phyloP scores from a whole-genome alignment of 1,140 invertebrate species.

The Drosophila jambulina region DNA sequence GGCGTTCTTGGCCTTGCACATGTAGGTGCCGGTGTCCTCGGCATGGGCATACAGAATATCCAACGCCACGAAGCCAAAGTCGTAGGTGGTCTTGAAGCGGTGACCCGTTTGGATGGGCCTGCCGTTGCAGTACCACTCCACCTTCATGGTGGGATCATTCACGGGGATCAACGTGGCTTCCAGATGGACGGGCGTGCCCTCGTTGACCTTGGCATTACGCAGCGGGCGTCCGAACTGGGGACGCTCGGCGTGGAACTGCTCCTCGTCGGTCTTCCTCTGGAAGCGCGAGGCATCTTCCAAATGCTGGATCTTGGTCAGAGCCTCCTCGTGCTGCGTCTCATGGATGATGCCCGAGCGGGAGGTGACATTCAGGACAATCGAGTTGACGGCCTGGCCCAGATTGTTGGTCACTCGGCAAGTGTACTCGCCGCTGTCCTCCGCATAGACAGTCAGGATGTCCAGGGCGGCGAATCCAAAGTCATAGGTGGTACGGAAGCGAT shows the following conservation, averaged over 20 bases:
- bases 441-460: constrained; percentile 96
- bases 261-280: constrained; percentile 90
- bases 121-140: constrained; percentile 98
- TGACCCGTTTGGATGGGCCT: constrained; percentile 95
- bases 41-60: constrained; percentile 98
- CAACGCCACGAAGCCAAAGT: constrained; percentile 97
- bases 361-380: constrained; percentile 92
- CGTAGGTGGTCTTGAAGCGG: constrained; percentile 96
- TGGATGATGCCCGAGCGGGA: constrained; percentile 94
- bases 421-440: constrained; percentile 97
- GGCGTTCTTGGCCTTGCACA: constrained; percentile 96
- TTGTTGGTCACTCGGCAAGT: constrained; percentile 95
- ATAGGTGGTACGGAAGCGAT: constrained; percentile 95
- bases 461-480: constrained; percentile 98
- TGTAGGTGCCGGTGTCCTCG: constrained; percentile 97
- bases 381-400: constrained; percentile 92
- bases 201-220: constrained; percentile 93
- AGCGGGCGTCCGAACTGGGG: constrained; percentile 95
- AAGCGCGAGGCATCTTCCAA: constrained; percentile 94
- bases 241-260: constrained; percentile 91
- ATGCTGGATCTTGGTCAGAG: constrained; percentile 95
- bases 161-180: constrained; percentile 97
- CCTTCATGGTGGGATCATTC: constrained; percentile 97
- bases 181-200: constrained; percentile 96
- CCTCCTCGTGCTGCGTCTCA: constrained; percentile 98